Conservation (phyloP, 2,113 vertebrate genomes). For the Brevimyrus niger region DNA sequence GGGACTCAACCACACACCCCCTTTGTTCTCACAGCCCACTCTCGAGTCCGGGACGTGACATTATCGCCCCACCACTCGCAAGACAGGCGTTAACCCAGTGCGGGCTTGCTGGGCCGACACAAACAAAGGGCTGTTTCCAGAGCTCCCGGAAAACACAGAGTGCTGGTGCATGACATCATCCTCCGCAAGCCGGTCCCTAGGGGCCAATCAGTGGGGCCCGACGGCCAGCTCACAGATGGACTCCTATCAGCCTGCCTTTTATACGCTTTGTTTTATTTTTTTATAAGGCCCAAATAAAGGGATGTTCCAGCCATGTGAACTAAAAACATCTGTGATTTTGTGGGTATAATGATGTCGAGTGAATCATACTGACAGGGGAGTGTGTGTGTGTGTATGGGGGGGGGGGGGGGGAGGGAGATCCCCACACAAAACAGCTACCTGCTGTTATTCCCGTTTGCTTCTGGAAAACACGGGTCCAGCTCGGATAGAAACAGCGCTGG, state of each 20-base stretch:
- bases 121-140: background rate
- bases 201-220: background rate
- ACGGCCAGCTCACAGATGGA: background rate
- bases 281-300: background rate
- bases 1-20: background rate
- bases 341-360: background rate
- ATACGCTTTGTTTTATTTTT: background rate
- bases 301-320: background rate
- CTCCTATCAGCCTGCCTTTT: background rate
- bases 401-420: background rate
- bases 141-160: background rate
- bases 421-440: background rate
- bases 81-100: background rate
- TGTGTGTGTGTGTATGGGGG: background rate
- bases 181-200: background rate
- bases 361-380: background rate
- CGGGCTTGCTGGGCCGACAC: background rate
- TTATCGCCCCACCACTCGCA: background rate
- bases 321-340: background rate
- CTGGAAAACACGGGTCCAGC: background rate
- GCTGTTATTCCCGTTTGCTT: background rate
- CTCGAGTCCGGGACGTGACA: background rate
- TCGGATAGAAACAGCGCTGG: slow-evolving; percentile 41
- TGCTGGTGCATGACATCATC: slow-evolving; percentile 6
- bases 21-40: background rate